Base-by-base conservation (phyloP, 1,140 invertebrate species). In the Drosophila paulistorum region DNA sequence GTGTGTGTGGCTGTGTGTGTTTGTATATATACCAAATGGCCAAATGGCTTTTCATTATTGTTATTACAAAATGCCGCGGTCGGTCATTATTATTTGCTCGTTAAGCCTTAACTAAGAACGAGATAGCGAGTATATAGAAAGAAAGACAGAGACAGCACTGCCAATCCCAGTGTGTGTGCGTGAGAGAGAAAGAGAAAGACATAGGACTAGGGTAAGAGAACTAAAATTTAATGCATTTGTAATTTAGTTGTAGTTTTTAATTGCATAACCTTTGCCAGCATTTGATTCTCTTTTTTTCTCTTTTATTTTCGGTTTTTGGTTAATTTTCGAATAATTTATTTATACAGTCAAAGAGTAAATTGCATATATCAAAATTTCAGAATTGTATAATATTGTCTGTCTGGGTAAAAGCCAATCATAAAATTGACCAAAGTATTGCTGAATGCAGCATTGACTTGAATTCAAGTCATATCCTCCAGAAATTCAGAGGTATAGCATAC, bases 181-280 rank as follows among this genome's bases (percentile, higher is more conserved):
- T 3, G 10, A 13, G 37, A 13, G 10, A 39, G 37, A 39, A 10
- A 1, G 11, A 5, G 37, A 39, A 3, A 13, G 10, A 11, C 37
- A 39, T n/a, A 13, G 10, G 11, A 5, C 37, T 10, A n/a, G 41
- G 41, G 7, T 41, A 17, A 62, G 17, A 51, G 67, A 54, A 37
- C 14, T n/a, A 45, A 73, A 71, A 79, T 76, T 77, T 82, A 76
- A 89, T 89, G 84, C 84, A 89, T 89, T 89, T 89, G 84, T 89
- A 89, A 89, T 84, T 84, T 90, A 89, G 84, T 89, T 89, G 84
- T 90, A 89, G 77, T 59, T 89, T 89, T 89, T 89, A 89, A 89
- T 89, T 89, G 85, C 84, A 76, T 81, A 89, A 51, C 45, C 20
- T 48, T 48, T 48, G 45, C 45, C 6, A 48, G 7, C 45, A 48